Conservation (phyloP, 2,113 vertebrate genomes). For the Notiomystis cincta region DNA sequence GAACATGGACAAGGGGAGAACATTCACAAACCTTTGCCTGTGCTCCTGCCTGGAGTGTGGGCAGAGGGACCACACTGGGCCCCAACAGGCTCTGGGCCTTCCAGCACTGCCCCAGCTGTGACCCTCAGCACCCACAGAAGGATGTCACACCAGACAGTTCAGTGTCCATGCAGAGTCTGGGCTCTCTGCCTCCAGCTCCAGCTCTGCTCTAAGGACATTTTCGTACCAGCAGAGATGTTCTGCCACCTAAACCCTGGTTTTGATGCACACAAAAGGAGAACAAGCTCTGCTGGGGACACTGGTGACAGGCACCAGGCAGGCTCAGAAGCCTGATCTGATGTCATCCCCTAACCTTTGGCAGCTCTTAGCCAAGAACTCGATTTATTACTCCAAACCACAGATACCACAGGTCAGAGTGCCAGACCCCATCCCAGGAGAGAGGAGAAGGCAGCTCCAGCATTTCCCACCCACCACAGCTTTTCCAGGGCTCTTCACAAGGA, state of each 20-base stretch:
- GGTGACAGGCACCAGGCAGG: neutral
- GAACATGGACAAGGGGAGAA: neutral
- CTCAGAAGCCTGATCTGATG: neutral
- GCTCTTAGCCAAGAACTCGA: neutral
- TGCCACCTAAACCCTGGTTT: neutral
- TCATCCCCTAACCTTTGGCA: neutral
- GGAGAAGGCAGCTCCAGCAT: neutral
- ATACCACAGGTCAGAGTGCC: neutral
- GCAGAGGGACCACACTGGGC: neutral
- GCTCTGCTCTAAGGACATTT: neutral
- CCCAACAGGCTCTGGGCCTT: neutral
- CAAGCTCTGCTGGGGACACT: neutral
- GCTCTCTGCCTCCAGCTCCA: neutral
- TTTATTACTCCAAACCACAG: neutral
- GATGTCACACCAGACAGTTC: neutral
- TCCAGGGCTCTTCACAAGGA: neutral
- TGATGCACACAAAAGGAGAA: neutral
- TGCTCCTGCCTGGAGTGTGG: neutral
- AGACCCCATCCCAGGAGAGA: neutral
- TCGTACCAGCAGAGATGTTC: neutral
- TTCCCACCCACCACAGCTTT: neutral
- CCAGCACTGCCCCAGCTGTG: neutral
- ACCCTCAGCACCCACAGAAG: neutral
- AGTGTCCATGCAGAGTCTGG: neutral
- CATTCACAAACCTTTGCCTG: fast-evolving